Base-by-base conservation (phyloP, 2,888 invertebrate species). In the Thera britannica region DNA sequence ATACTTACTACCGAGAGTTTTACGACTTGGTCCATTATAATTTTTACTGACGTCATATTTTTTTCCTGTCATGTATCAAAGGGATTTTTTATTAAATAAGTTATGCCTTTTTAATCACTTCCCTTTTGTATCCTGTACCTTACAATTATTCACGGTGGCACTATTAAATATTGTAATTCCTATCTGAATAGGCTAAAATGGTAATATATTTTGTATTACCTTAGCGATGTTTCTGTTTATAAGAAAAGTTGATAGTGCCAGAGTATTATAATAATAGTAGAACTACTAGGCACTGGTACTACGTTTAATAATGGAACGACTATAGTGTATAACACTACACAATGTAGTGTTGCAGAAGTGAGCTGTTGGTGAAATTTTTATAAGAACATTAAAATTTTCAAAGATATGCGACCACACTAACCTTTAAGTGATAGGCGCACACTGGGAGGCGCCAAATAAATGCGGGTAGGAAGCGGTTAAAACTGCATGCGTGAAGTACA, bases 81-180 rank as follows among this genome's bases (percentile, higher is more conserved):
- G 87, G 87, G 83, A 85, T 85, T 84, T 88, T 81, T 79, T 84
- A 85, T 85, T 84, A 52, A 52, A 87, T 88, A 87, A 84, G 82
- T 77, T 90, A 92, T 92, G 83, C 80, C 85, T 82, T 90, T 92
- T 92, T 92, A 92, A 93, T 92, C 90, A 90, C 91, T 92, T 92
- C 90, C 90, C 82, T 83, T 85, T 90, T 88, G 86, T 79, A 77
- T 78, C 76, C 76, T 68, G 80, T 80, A 81, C 78, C 79, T 82
- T 86, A 83, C 82, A 89, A 85, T 90, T 85, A 85, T 82, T 81
- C 82, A 46, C 49, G 80, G 84, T 83, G 77, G 74, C 77, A 83
- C 81, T 82, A 76, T 80, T 78, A 79, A 80, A 78, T 71, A 9
- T 46, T 2, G 8, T 46, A 46, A 7, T 46, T 75, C 72, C 64